Conservation (phyloP, 2,888 invertebrate genomes). For the Acleris sparsana region DNA sequence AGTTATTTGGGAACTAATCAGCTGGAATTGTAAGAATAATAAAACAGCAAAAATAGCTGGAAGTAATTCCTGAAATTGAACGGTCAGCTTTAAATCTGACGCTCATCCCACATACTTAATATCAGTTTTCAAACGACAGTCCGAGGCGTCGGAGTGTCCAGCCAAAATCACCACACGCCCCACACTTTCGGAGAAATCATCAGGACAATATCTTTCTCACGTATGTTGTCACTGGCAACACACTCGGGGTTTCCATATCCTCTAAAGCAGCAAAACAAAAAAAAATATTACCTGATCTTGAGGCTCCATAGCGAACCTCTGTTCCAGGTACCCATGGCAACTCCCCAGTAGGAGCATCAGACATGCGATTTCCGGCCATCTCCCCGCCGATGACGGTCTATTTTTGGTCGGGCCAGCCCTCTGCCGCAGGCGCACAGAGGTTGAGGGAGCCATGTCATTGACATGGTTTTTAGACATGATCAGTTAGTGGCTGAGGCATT, state of each 20-base stretch:
- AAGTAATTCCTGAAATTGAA: no score
- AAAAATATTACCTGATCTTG: conserved; percentile 85
- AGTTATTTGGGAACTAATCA: not conserved
- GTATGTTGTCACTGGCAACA: no score
- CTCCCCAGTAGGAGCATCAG: conserved; percentile 63
- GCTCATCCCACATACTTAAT: no score
- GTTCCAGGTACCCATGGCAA: conserved; percentile 82
- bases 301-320: conserved; percentile 96
- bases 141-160: no score
- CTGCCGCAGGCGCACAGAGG: conserved; percentile 53
- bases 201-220: no score
- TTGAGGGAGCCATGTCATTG: conserved; percentile 37
- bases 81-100: no score
- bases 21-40: no score
- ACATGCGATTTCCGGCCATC: conserved; percentile 62
- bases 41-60: no score
- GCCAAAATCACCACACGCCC: no score
- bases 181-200: no score
- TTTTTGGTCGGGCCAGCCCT: conserved; percentile 65
- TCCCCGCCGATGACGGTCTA: conserved; percentile 58
- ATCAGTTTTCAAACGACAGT: no score
- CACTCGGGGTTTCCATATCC: not conserved
- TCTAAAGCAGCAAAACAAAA: not conserved
- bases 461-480: conserved; percentile 28
- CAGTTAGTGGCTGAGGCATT: conserved; percentile 17